These are phyloP conservation scores for Chesias legatella DNA, from an alignment of 2,888 invertebrate species.

Conservation along the genomic window DNA sequence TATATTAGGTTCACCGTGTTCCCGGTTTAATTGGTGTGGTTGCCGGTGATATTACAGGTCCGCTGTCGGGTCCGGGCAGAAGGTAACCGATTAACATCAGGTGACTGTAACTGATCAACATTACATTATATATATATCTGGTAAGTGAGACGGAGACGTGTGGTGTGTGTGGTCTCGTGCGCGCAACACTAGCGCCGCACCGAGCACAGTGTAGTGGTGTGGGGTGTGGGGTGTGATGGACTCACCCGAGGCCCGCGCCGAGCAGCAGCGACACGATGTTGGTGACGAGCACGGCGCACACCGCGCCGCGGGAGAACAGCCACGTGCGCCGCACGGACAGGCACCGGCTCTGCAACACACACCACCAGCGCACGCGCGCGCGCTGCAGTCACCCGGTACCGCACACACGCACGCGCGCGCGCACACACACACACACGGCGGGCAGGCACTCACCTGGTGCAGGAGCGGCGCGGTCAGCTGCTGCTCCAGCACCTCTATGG, in stretches of 20 bases:
- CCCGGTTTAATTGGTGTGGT: no score
- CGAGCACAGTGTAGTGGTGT: not conserved
- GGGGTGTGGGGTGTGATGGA: not conserved
- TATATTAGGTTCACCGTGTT: no score
- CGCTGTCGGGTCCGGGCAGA: no score
- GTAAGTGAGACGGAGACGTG: no score
- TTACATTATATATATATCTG: no score
- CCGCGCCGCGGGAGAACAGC: slow-evolving; percentile 92
- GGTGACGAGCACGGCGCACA: slow-evolving; percentile 93
- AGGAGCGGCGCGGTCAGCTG: slow-evolving; percentile 42
- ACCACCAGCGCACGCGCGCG: not conserved
- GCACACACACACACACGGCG: slow-evolving; percentile 34
- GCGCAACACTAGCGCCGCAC: no score
- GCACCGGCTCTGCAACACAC: slow-evolving; percentile 53
- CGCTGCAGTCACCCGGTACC: no score
- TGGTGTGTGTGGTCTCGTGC: no score
- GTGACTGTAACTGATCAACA: no score
- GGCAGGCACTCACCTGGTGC: not conserved
- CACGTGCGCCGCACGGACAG: slow-evolving; percentile 81
- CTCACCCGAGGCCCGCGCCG: slow-evolving; percentile 95
- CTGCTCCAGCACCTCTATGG: slow-evolving; percentile 71
- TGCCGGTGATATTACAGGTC: no score
- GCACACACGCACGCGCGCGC: not conserved
- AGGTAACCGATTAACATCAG: no score
- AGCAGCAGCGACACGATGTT: slow-evolving; percentile 94